Conservation (phyloP, 2,797 vertebrate genomes). For the Rhabdomys pumilio region DNA sequence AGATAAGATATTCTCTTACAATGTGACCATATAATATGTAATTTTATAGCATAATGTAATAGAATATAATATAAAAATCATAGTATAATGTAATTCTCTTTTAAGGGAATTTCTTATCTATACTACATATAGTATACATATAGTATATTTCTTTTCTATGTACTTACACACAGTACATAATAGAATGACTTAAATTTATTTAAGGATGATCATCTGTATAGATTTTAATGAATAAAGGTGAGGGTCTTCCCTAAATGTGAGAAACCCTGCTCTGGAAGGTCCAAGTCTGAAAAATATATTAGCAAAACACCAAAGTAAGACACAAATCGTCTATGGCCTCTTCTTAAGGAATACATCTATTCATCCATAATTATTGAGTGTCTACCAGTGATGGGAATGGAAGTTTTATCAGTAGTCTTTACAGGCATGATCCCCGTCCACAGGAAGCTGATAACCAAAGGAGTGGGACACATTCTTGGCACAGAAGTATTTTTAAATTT, state of each 20-base stretch:
- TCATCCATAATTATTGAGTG: background rate
- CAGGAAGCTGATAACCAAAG: conserved; percentile 14
- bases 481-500: background rate
- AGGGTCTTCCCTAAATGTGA: conserved; percentile 14
- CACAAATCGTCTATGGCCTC: background rate
- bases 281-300: background rate
- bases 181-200: conserved; percentile 42
- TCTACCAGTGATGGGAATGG: background rate
- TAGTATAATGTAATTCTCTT: background rate
- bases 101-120: background rate
- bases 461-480: background rate
- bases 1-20: background rate
- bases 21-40: background rate
- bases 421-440: background rate
- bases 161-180: background rate
- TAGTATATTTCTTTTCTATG: too few relatives aligned
- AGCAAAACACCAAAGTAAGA: background rate
- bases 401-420: background rate
- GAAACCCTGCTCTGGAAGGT: background rate
- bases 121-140: background rate
- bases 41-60: background rate
- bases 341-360: background rate
- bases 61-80: background rate
- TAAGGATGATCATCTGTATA: background rate
- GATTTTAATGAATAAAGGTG: conserved; percentile 14